Conservation (phyloP, 1,140 invertebrate species). For the Pinna nobilis region DNA sequence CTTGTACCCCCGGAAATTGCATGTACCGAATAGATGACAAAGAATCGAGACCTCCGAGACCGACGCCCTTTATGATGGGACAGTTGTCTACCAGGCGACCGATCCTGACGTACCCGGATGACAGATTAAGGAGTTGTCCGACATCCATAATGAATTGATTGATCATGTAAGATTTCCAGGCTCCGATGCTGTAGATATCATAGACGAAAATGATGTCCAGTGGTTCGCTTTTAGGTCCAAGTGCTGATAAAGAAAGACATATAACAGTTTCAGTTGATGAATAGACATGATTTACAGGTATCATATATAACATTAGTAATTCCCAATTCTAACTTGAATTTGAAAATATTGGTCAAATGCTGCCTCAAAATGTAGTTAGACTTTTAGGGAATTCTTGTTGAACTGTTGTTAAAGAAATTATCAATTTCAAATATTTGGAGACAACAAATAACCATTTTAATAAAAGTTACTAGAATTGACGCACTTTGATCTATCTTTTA, state of each 20-base stretch:
- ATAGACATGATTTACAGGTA: too few relatives aligned
- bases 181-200: slow-evolving; percentile 47
- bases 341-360: too few relatives aligned
- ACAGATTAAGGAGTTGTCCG: slow-evolving; percentile 45
- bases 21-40: background rate
- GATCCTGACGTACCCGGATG: slow-evolving; percentile 45
- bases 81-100: slow-evolving; percentile 52
- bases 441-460: too few relatives aligned
- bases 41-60: background rate
- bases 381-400: too few relatives aligned
- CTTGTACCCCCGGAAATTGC: slow-evolving; percentile 22
- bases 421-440: too few relatives aligned
- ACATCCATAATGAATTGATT: slow-evolving; percentile 48
- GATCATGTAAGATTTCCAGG: slow-evolving; percentile 32
- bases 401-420: too few relatives aligned
- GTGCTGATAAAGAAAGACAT: background rate
- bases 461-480: too few relatives aligned
- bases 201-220: slow-evolving; percentile 62
- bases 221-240: slow-evolving; percentile 8
- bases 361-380: too few relatives aligned
- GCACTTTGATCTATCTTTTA: too few relatives aligned
- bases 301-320: background rate
- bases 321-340: background rate
- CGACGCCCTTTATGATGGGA: slow-evolving; percentile 10
- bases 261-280: too few relatives aligned